Evolutionary conservation across 2,113 vertebrate species (phyloP), one percentile per base, ranked within the genome.

Genomic region (Trogon melanurus): DNA sequence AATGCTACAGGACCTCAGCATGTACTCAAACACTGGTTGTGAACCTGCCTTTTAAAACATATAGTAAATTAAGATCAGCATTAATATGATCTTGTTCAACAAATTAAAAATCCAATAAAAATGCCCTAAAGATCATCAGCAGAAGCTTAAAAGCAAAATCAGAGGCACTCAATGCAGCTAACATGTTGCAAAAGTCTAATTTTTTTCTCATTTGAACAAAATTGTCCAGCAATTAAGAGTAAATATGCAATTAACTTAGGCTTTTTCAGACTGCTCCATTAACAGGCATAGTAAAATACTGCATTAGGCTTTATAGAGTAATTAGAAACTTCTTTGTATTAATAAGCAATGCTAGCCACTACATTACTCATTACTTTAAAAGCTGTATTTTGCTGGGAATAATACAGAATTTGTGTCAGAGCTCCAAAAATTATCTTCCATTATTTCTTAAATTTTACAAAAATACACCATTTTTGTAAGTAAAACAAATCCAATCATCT

Each of bases 201-300:
- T 67, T 89, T 90, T 94, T 91, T 81, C 85, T 92, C 71, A 96
- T 84, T 90, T 93, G 50, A 81, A 86, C 13, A 74, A 91, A 96
- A 92, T 29, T 81, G 22, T 75, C 69, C 36, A 89, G 85, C 36
- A 93, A 69, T 85, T 94, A 93, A 71, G 53, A 65, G n/a, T 64
- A 90, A 95, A 54, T 88, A 82, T 32, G 48, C 88, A 81, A 89
- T 92, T 92, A 94, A 61, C 76, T 64, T 83, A 15, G 9, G 65
- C 36, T 50, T 34, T 89, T 94, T 94, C 32, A 51, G 50, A 75
- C 21, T 78, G 50, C 14, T 91, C 62, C 79, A 82, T 91, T 96
- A 86, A 86, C 22, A 91, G 9, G 29, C 41, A 69, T 44, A 91
- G 16, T 65, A 86, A 94, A 90, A 90, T 56, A 94, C 27, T 16